Percentiles rank a stretch among this genome's conserved stretches.
Evolutionary conservation across 2,797 vertebrate genomes (phyloP).

Genomic region (Parotocinclus haroldoi): DNA sequence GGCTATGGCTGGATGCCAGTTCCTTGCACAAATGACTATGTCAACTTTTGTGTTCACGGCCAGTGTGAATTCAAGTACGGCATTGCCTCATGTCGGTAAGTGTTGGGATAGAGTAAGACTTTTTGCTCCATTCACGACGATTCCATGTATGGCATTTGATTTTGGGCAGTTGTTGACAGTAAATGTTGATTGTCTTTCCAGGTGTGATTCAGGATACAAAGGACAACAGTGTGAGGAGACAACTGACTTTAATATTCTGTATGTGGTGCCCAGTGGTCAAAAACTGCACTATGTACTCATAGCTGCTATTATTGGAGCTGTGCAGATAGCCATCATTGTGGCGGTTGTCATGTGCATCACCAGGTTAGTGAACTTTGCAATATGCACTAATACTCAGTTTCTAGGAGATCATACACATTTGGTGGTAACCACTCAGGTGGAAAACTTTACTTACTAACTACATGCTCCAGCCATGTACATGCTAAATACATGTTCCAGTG

Average conservation of each 20-base stretch:
- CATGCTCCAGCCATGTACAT: too few relatives aligned
- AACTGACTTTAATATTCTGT: slow-evolving; percentile 93
- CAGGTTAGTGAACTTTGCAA: slow-evolving; percentile 71
- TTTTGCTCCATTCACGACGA: not conserved
- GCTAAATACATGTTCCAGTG: too few relatives aligned
- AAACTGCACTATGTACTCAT: slow-evolving; percentile 98
- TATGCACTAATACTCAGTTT: not conserved
- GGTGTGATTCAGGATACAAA: slow-evolving; percentile 91
- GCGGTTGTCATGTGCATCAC: slow-evolving; percentile 99
- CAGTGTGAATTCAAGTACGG: slow-evolving; percentile 91
- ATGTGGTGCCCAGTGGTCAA: slow-evolving; percentile 95
- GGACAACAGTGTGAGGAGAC: slow-evolving; percentile 93
- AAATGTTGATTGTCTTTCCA: slow-evolving; percentile 46
- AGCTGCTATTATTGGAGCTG: slow-evolving; percentile 95
- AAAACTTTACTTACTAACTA: too few relatives aligned
- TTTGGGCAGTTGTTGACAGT: not conserved
- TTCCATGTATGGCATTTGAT: not conserved
- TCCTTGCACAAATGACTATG: slow-evolving; percentile 86
- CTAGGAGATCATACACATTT: too few relatives aligned
- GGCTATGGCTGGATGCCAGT: slow-evolving; percentile 79
- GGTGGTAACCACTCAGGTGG: too few relatives aligned
- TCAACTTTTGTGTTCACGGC: slow-evolving; percentile 89
- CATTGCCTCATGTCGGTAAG: slow-evolving; percentile 90
- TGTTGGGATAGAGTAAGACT: not conserved
- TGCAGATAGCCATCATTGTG: slow-evolving; percentile 96